Evolutionary conservation across 2,888 invertebrate genomes (phyloP), one percentile per base, ranked within the genome.

Genomic region (Ariolimax columbianus): DNA sequence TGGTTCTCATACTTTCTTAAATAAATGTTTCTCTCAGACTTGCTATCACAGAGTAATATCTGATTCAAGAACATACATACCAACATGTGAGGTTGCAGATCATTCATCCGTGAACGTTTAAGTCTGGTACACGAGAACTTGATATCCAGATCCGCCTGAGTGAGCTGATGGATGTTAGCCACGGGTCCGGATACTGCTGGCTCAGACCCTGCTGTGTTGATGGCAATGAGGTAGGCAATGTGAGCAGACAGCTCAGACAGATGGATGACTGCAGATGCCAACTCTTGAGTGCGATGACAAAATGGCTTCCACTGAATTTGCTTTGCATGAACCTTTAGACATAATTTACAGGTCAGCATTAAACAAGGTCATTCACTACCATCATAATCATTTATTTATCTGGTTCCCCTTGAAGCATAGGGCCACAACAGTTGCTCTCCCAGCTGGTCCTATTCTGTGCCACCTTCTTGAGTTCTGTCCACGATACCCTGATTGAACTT

Each of bases 171-270:
- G 63, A 90, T 89, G 86, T 93, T 93, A 0, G 93, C 90, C 1
- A 92, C 88, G 23, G 85, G 78, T 33, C 92, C 93, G 36, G 90
- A 88, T 2, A 87, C 80, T 19, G 92, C 91, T 14, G 90, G 89
- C 7, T 82, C 82, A 73, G 91, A 91, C 36, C 88, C 90, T 36
- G 89, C 88, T 63, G 89, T 90, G 30, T 88, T 88, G 6, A 91
- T 88, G 14, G 92, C 89, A 36, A 91, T 87, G 30, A 93, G 88
- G 88, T 93, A 93, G 11, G 92, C 92, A 40, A 91, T 90, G 86
- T 93, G 92, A 43, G 92, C 91, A 77, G 92, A 91, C 47, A 92
- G 87, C 85, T 93, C 93, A 0, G 91, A 91, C 47, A 93, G 89
- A 1, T 89, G 88, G 0, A 92, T 90, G 26, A 92, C 92, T 55